Evolutionary conservation across 2,113 vertebrate species (phyloP), one percentile per base, ranked within the genome.

Genomic region (Corythaeola cristata): DNA sequence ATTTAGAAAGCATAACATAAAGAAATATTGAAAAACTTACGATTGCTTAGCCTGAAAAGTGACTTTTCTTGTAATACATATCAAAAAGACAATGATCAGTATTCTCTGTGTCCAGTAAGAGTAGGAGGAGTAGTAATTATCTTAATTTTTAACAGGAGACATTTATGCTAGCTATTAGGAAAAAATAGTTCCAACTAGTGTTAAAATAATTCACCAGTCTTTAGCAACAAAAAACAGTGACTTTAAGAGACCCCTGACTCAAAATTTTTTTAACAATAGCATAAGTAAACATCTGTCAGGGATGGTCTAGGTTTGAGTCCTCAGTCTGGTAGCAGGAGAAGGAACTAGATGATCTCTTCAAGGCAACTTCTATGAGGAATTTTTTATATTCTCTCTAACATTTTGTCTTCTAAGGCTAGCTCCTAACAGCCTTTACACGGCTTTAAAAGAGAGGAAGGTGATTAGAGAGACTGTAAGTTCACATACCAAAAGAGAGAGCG

Each of bases 241-340:
- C 60, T 87, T 84, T 62, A 53, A 77, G 50, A 59, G 20, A 50
- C 0, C 0, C 0, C 0, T 33, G 18, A 15, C 62, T 66, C 14
- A 23, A 75, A 58, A 19, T 17, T 55, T 12, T 85, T 63, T 32
- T 27, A 21, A 30, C 77, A 47, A 10, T 24, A 32, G 1, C 45
- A 1, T 82, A 67, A 60, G 7, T 18, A 58, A 85, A 37, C 4
- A 28, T 47, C 15, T 79, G 12, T 68, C 15, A 88, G 44, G 12
- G 23, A 44, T 37, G 35, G 23, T 72, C 21, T 59, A 30, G 2
- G 7, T 85, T 45, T 76, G 11, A n/a, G 18, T 53, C 10, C 19
- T n/a, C 37, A 73, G 24, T 14, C 24, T 83, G 49, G 9, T 3
- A 83, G 39, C 33, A 73, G 26, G 6, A 66, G n/a, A 85, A 87